Base-by-base conservation (phyloP, 2,888 invertebrate genomes). In the Ochropacha duplaris region DNA sequence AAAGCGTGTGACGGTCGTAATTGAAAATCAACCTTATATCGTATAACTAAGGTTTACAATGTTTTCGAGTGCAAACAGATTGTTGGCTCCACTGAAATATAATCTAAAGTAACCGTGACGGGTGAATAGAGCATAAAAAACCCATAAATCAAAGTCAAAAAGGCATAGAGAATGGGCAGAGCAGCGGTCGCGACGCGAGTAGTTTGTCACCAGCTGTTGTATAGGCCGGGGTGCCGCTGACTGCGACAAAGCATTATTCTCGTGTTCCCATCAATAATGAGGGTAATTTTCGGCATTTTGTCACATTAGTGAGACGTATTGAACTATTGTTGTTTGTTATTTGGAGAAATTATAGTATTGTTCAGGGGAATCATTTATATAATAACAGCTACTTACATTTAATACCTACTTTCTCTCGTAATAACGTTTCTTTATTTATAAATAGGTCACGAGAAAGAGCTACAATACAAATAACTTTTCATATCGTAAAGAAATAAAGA, bases 131-230 rank as follows among this genome's bases (percentile, higher is more conserved):
- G 87, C 79, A 92, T 92, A 93, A 93, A 93, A 93, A 93, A 88
- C 69, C 72, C 84, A 93, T 93, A 93, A 93, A 93, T 93, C 93
- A 93, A 93, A 93, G 93, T 93, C 93, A 92, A 93, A 93, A 92
- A 92, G 92, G 93, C 92, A 90, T 88, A 90, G 87, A 89, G 89
- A 93, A 93, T 90, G 83, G 84, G 77, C 75, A 81, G 81, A 86
- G 82, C 81, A 69, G 81, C 78, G 87, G 86, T 81, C 88, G 86
- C 87, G 87, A 83, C 88, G 86, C 87, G 87, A 83, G 84, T 78
- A 81, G 65, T 85, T 83, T 86, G 90, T 89, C 88, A 83, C 90
- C 92, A 92, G 92, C 92, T 92, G 92, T 83, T 80, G 65, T 67
- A 68, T 66, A 70, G 65, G 68, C 65, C 69, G 71, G 68, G 73